phyloP scores from a whole-genome alignment of 2,888 invertebrate species.

The Iphiclides podalirius region DNA sequence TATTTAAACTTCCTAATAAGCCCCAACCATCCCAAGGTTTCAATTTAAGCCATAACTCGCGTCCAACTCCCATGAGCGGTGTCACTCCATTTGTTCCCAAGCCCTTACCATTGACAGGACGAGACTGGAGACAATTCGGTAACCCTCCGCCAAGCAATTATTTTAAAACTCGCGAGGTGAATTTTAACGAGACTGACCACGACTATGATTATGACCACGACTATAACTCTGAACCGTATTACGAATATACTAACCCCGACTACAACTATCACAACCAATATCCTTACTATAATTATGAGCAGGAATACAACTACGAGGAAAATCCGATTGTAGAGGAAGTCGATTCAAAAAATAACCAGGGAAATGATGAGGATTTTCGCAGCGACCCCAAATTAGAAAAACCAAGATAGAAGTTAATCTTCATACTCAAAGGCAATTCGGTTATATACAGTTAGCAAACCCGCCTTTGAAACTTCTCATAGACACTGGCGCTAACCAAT shows the following conservation, averaged over 20 bases:
- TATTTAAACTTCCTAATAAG: background rate
- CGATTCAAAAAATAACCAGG: background rate
- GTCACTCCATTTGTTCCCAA: background rate
- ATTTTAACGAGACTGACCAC: background rate
- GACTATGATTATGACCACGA: background rate
- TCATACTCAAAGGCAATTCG: conserved; percentile 3
- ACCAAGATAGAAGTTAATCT: conserved; percentile 7
- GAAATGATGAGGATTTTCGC: background rate
- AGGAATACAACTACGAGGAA: background rate
- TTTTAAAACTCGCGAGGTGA: conserved; percentile 1
- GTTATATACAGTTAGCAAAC: conserved; percentile 8
- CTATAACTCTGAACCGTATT: background rate
- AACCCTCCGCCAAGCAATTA: background rate
- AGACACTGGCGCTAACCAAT: background rate
- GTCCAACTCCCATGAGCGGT: background rate
- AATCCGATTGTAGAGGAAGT: background rate
- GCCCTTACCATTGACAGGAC: background rate
- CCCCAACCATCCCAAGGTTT: background rate
- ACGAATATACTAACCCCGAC: background rate
- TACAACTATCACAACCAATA: background rate
- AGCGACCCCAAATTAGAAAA: background rate
- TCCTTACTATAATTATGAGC: background rate
- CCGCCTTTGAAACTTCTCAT: background rate
- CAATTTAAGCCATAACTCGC: background rate
- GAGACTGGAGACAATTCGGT: background rate